Conservation (phyloP, 2,113 vertebrate species). For the Dipodomys merriami region DNA sequence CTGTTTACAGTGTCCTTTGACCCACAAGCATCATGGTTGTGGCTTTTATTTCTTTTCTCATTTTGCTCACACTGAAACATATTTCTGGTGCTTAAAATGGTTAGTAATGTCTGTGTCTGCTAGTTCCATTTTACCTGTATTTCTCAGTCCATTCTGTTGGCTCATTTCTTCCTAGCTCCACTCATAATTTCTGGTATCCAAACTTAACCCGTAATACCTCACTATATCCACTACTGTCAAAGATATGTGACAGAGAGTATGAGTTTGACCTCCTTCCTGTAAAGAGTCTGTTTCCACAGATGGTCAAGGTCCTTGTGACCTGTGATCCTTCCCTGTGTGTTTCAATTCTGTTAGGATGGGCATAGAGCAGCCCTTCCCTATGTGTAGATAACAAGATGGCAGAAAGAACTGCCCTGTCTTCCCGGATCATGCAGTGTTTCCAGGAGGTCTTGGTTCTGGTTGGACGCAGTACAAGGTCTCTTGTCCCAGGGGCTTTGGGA, state of each 20-base stretch:
- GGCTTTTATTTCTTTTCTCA: no score
- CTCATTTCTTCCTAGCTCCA: background rate
- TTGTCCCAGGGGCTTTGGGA: background rate
- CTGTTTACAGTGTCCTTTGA: no score
- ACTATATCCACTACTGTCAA: background rate
- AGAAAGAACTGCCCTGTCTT: no score
- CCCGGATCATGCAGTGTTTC: no score
- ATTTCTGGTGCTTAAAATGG: no score
- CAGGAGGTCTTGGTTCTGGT: background rate
- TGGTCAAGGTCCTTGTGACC: background rate
- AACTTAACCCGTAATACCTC: no score
- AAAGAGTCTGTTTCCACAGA: background rate
- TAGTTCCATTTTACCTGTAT: no score
- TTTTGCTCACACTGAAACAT: no score
- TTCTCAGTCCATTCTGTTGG: background rate
- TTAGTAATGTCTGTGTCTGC: no score
- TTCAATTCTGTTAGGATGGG: background rate
- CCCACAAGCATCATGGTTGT: no score
- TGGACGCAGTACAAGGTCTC: background rate
- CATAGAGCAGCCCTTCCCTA: no score
- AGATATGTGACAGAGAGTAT: background rate
- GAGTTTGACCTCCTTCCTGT: background rate
- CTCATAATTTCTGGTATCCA: fast-evolving
- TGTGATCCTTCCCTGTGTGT: background rate
- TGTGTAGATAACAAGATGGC: background rate